Conservation (phyloP, 2,113 vertebrate genomes). For the Lathamus discolor region DNA sequence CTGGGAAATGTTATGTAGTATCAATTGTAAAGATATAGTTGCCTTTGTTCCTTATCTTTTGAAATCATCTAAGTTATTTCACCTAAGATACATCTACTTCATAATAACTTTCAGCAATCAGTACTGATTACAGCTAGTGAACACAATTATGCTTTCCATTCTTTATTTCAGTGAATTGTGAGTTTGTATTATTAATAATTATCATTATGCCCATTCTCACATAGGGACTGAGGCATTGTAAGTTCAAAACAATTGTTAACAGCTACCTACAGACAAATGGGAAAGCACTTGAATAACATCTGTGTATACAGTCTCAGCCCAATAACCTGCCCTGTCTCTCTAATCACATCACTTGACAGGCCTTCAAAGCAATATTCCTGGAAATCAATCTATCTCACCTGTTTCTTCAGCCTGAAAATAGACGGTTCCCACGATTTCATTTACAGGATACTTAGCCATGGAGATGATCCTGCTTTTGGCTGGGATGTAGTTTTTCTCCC, state of each 20-base stretch:
- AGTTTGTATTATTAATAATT: not conserved
- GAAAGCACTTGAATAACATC: not conserved
- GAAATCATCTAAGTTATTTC: not conserved
- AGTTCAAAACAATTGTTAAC: not conserved
- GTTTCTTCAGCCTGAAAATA: not conserved
- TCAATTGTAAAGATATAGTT: rapidly evolving
- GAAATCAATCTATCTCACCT: not conserved
- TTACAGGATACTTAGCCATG: not conserved
- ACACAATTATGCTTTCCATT: not conserved
- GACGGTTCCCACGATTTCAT: not conserved
- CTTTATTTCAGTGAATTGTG: not conserved
- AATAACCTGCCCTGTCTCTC: not conserved
- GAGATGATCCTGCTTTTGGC: not conserved
- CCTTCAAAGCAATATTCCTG: not conserved
- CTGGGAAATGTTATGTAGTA: not conserved
- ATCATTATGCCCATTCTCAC: not conserved
- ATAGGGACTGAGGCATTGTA: not conserved
- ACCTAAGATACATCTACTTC: not conserved
- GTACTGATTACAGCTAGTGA: not conserved
- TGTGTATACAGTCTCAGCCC: not conserved
- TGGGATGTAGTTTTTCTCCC: not conserved
- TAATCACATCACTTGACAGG: not conserved
- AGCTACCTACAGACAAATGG: not conserved
- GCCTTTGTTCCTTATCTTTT: not conserved
- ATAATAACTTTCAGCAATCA: not conserved